Conservation (phyloP, 2,113 vertebrate species). For the Zingel zingel region DNA sequence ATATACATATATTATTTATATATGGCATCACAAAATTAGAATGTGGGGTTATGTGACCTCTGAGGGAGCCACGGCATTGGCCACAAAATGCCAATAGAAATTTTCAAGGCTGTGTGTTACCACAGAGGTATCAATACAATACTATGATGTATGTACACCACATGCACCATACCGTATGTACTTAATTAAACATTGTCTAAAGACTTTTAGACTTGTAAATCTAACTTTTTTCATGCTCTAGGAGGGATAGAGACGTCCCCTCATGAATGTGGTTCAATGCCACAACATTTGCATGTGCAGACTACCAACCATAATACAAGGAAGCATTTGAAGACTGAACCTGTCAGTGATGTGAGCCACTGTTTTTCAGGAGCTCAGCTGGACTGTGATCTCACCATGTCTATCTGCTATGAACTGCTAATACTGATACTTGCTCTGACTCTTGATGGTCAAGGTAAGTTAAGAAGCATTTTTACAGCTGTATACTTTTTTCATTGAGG, state of each 20-base stretch:
- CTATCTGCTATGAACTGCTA: not conserved
- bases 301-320: not conserved
- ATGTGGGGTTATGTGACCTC: not conserved
- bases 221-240: no score
- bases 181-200: no score
- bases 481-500: not conserved
- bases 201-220: no score
- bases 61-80: not conserved
- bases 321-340: slow-evolving; percentile 7
- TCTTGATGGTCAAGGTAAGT: slow-evolving; percentile 65
- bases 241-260: no score
- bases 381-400: slow-evolving; percentile 50
- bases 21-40: not conserved
- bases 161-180: not conserved
- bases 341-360: not conserved
- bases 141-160: not conserved
- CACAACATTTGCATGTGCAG: slow-evolving; percentile 15
- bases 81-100: no score
- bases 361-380: slow-evolving; percentile 18
- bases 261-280: not conserved
- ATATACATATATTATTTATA: no score
- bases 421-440: slow-evolving; percentile 37
- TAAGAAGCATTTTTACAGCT: not conserved
- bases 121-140: not conserved
- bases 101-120: not conserved